Conservation (phyloP, 2,888 invertebrate genomes). For the Diplazon laetatorius region DNA sequence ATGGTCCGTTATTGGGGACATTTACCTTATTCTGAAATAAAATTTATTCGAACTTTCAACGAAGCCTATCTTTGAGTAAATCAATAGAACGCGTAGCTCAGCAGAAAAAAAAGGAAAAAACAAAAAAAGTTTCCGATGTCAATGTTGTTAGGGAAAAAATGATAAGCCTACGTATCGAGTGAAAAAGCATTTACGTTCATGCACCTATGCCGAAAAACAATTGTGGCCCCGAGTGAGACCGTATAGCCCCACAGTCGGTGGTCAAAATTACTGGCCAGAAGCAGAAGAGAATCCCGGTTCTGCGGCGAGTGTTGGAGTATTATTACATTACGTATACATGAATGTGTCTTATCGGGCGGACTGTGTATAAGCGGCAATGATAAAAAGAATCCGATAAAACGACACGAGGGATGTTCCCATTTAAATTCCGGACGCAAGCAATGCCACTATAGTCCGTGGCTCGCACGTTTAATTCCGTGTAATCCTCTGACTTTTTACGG, state of each 20-base stretch:
- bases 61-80: background rate
- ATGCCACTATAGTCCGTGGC: slow-evolving; percentile 60
- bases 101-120: background rate
- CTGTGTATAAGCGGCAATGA: slow-evolving; percentile 39
- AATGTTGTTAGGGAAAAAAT: slow-evolving; percentile 1
- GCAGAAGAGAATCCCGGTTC: slow-evolving; percentile 30
- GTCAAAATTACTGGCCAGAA: background rate
- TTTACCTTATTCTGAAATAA: no score
- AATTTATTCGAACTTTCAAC: no score
- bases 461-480: slow-evolving; percentile 66
- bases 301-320: slow-evolving; percentile 44
- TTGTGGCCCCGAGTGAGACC: background rate
- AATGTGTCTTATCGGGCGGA: slow-evolving; percentile 45
- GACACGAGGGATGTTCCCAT: slow-evolving; percentile 62
- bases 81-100: background rate
- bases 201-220: background rate
- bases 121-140: background rate
- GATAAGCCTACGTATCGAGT: background rate
- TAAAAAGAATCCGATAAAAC: slow-evolving; percentile 65
- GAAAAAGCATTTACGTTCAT: slow-evolving; percentile 14
- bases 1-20: no score
- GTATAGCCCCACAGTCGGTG: background rate
- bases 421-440: slow-evolving; percentile 61
- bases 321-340: slow-evolving; percentile 65
- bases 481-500: slow-evolving; percentile 63